Base-by-base conservation (phyloP, 2,888 invertebrate genomes). In the Microplitis manilae region DNA sequence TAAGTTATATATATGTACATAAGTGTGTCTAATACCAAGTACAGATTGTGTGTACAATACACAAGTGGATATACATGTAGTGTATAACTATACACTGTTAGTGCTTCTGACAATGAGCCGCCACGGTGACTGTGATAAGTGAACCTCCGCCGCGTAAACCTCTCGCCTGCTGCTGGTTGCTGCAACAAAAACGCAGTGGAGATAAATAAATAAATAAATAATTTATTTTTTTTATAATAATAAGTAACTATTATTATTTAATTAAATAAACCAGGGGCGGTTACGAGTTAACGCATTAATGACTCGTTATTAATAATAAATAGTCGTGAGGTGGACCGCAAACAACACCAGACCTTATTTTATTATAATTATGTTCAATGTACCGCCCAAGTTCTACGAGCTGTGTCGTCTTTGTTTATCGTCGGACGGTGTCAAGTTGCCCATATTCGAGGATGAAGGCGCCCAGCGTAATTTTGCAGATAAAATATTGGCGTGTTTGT, bases 341-440 rank as follows among this genome's bases (percentile, higher is more conserved):
- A 81, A 83, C 83, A 83, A 84, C 84, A 84, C 83, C 83, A 83
- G 83, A 83, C 77, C 81, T 71, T 75, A 77, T 80, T 75, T 74
- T 78, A 13, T 72, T 72, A 91, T 92, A 94, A 95, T 94, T 94
- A 96, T 96, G 96, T 95, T 94, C 94, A 94, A 94, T 93, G 94
- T 96, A 94, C 96, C 96, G 94, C 94, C 94, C 93, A 96, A 96
- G 94, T 96, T 95, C 93, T 95, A 95, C 93, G 95, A 95, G 94
- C 94, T 96, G 93, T 96, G 96, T 95, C 95, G 96, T 92, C 94
- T 96, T 94, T 96, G 96, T 94, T 94, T 96, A 94, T 95, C 95
- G 92, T 88, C 90, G 85, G 90, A 94, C 93, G 94, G 94, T 93
- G 93, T 93, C 92, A 94, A 93, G 92, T 92, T 94, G 91, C 93